Evolutionary conservation across 2,113 vertebrate species (phyloP), one percentile per base, ranked within the genome.

Genomic region (Pituophis catenifer): DNA sequence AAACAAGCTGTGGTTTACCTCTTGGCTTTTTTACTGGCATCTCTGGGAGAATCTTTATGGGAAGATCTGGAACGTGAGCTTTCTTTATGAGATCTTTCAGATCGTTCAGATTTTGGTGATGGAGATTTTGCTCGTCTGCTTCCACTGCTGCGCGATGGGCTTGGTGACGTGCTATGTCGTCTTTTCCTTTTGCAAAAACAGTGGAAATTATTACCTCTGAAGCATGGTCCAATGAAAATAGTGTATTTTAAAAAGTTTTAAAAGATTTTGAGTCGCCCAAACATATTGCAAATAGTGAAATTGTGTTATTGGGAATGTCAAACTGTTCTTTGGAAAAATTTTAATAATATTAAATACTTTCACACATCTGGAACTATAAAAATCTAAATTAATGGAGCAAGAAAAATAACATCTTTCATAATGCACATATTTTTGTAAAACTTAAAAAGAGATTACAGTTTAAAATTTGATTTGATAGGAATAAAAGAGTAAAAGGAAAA

Each of bases 21-120:
- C 98, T 99, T 99, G 95, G 98, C 98, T 95, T 99, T 99, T 96
- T 99, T 99, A 98, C 97, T 99, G 97, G 97, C 98, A 94, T 99
- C 98, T 95, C 99, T 98, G 38, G 99, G 99, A 13, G 99, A 99
- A 89, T 99, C 99, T 98, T 99, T 99, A 95, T 99, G 99, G 48
- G 98, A 98, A 0, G 99, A 98, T 26, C 99, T 98, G 44, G 99
- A 99, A 9, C 98, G 97, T 3, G 98, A 98, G 88, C 98, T 98
- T 96, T 99, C 99, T 97, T 99, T 99, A 96, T 99, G 99, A 24
- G 99, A 99, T 59, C 99, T 98, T 88, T 99, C 99, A 0, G 99
- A 99, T 75, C 98, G 97, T n/a, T 99, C 98, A 0, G 99, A 99
- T 90, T 99, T 99, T 0, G 99, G 99, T 0, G 99, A 99, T 0